Evolutionary conservation across 2,797 vertebrate genomes (phyloP).

Genomic region (Rhinichthys osculus): DNA sequence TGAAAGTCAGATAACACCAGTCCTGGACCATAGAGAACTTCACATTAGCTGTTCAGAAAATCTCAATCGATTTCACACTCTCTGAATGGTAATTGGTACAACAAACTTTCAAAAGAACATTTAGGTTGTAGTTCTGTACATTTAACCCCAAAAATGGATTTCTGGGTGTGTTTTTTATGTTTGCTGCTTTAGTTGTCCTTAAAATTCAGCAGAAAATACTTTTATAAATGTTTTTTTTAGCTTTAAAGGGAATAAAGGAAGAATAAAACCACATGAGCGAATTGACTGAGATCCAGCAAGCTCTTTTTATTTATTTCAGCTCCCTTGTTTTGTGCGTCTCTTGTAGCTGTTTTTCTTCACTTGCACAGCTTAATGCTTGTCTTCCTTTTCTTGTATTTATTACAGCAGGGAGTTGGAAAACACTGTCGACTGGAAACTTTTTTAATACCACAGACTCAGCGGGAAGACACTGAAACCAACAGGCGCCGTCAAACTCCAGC

Average conservation of each 20-base stretch:
- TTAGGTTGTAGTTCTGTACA: not conserved
- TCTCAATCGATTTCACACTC: not conserved
- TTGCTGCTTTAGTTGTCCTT: slow-evolving; percentile 24
- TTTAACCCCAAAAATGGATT: slow-evolving; percentile 6
- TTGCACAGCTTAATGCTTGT: slow-evolving; percentile 51
- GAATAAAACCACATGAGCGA: slow-evolving; percentile 62
- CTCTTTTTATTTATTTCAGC: not conserved
- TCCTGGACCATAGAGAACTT: not conserved
- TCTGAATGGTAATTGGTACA: not conserved
- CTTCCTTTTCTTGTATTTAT: slow-evolving; percentile 54
- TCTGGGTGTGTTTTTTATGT: slow-evolving; percentile 14
- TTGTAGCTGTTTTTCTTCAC: slow-evolving; percentile 19
- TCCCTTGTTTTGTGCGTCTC: not conserved
- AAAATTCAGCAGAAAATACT: slow-evolving; percentile 47
- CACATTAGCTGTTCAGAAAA: not conserved
- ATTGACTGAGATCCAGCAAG: slow-evolving; percentile 38
- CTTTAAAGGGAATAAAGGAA: slow-evolving; percentile 50
- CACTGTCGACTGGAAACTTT: slow-evolving; percentile 59
- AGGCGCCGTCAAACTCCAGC: slow-evolving; percentile 59
- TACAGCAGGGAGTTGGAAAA: slow-evolving; percentile 55
- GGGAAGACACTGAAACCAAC: slow-evolving; percentile 69
- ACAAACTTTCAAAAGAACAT: not conserved
- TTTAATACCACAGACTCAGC: slow-evolving; percentile 66
- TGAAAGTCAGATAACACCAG: not conserved
- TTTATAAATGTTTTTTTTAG: slow-evolving; percentile 39